Percentiles rank a stretch among this genome's conserved stretches.
Conservation (phyloP, 2,113 vertebrate species). For the Seriola rivoliana region DNA sequence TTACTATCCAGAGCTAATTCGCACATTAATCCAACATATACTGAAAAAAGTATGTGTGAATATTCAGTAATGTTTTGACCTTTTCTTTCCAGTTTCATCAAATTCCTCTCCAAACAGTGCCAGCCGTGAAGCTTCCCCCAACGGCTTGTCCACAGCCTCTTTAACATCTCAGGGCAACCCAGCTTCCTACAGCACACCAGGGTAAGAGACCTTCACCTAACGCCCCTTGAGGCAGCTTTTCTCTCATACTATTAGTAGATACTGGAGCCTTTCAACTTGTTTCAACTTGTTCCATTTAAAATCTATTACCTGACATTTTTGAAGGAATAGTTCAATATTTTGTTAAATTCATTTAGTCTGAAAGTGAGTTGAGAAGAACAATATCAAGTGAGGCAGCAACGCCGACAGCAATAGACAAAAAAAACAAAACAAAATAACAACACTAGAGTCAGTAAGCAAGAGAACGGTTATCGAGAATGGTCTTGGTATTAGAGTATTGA, state of each 20-base stretch:
- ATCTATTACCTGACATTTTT: no score
- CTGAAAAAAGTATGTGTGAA: background rate
- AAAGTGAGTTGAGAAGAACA: background rate
- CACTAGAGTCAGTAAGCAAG: no score
- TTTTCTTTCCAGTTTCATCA: constrained; percentile 80
- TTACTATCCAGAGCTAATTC: background rate
- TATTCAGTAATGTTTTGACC: background rate
- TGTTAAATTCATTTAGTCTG: background rate
- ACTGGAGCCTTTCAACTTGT: background rate
- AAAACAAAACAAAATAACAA: no score
- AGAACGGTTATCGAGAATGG: no score
- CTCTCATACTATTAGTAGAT: background rate
- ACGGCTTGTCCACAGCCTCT: constrained; percentile 68
- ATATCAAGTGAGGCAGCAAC: no score
- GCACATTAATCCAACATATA: background rate
- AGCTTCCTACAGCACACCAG: constrained; percentile 74
- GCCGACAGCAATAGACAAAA: no score
- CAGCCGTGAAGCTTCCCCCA: constrained; percentile 83
- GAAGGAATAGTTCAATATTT: no score
- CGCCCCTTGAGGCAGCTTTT: background rate
- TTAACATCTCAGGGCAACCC: constrained; percentile 81
- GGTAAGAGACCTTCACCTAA: constrained; percentile 59
- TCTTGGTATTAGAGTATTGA: no score
- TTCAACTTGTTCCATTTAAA: background rate
- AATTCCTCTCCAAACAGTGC: constrained; percentile 85